A percentile compares a stretch with the other conserved stretches of the same genome.
Conservation (phyloP, 2,113 vertebrate genomes). For the Triplophysa rosa region DNA sequence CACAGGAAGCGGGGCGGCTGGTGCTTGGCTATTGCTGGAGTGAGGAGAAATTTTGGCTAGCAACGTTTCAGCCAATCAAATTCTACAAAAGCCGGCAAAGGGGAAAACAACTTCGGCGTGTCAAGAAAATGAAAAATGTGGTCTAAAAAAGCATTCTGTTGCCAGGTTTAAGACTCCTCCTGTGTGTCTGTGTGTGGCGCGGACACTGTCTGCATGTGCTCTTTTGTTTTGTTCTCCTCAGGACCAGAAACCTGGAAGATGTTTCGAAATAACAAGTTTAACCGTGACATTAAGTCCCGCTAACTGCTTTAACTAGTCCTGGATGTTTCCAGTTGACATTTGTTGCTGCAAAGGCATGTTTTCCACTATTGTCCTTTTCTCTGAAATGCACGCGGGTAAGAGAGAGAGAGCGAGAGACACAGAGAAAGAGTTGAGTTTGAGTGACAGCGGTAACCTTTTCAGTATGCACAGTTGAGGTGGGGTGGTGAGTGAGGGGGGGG, state of each 20-base stretch:
- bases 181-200: constrained; percentile 38
- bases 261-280: constrained; percentile 30
- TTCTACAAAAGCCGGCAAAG: constrained; percentile 61
- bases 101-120: constrained; percentile 75
- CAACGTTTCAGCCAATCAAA: constrained; percentile 75
- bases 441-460: constrained; percentile 79
- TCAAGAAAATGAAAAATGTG: constrained; percentile 58
- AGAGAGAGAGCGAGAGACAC: constrained; percentile 50
- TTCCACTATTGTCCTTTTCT: constrained; percentile 31
- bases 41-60: constrained; percentile 69
- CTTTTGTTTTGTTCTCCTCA: constrained; percentile 45
- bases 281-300: constrained; percentile 8
- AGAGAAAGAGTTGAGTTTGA: constrained; percentile 60
- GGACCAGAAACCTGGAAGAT: constrained; percentile 61
- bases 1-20: constrained; percentile 48
- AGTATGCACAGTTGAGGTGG: constrained; percentile 70
- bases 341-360: constrained; percentile 24
- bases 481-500: constrained; percentile 68
- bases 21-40: constrained; percentile 66
- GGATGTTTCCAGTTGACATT: constrained; percentile 23
- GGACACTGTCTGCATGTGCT: constrained; percentile 43
- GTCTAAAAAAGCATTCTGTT: constrained; percentile 53
- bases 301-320: background rate
- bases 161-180: constrained; percentile 50
- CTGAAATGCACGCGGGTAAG: constrained; percentile 46